Conservation (phyloP, 2,113 vertebrate genomes). For the Xiphophorus hellerii region DNA sequence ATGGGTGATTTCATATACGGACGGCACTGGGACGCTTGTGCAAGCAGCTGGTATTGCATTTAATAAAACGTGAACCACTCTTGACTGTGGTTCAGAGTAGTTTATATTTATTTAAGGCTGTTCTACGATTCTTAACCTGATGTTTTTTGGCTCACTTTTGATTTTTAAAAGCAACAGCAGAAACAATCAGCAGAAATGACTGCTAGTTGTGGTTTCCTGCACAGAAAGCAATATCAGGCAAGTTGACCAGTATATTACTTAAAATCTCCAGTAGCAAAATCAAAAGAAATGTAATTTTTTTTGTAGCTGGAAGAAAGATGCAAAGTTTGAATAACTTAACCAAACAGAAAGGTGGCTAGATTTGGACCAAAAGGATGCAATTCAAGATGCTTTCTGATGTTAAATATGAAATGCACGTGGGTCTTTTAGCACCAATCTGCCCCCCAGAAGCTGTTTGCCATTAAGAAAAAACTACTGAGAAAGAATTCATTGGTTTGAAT, state of each 20-base stretch:
- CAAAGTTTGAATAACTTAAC: background rate
- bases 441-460: constrained; percentile 22
- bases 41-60: too few relatives aligned
- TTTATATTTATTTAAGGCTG: too few relatives aligned
- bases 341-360: background rate
- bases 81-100: too few relatives aligned
- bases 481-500: constrained; percentile 55
- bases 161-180: too few relatives aligned
- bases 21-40: too few relatives aligned
- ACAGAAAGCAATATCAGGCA: background rate
- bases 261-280: background rate
- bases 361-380: background rate
- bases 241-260: background rate
- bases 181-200: background rate
- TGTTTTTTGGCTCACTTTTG: too few relatives aligned
- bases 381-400: background rate
- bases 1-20: too few relatives aligned
- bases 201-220: background rate
- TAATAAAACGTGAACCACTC: too few relatives aligned
- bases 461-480: constrained; percentile 49
- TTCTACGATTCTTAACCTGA: too few relatives aligned
- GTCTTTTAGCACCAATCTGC: constrained; percentile 16
- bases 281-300: background rate
- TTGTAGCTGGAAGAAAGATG: background rate
- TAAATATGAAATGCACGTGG: background rate